Conservation (phyloP, 53 echinoderm and acorn worm species). For the Holothuria leucospilota region DNA sequence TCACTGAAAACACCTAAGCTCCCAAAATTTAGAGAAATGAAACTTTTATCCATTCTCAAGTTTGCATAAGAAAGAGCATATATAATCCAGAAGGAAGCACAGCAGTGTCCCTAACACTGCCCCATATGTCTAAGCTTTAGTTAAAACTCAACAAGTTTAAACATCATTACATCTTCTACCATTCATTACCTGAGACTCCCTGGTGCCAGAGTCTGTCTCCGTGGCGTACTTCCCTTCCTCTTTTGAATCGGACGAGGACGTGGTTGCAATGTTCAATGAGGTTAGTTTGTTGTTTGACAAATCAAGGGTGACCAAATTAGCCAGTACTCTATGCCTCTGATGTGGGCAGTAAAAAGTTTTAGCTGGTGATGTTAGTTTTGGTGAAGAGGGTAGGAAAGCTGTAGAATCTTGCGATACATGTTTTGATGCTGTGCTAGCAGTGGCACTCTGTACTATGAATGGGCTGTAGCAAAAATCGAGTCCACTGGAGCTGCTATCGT, state of each 20-base stretch:
- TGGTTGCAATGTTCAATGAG: constrained; percentile 18
- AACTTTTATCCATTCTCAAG: too few relatives aligned
- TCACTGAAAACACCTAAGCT: too few relatives aligned
- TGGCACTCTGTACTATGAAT: constrained; percentile 38
- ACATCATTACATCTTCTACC: too few relatives aligned
- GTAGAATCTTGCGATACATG: constrained; percentile 30
- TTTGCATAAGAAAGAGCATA: too few relatives aligned
- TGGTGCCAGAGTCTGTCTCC: too few relatives aligned
- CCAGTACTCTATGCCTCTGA: constrained; percentile 81
- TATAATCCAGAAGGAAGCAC: too few relatives aligned
- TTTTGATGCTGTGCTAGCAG: constrained; percentile 10
- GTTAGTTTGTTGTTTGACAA: constrained; percentile 77
- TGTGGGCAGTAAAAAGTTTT: constrained; percentile 58
- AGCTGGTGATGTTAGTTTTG: not conserved
- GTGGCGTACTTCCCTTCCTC: not conserved
- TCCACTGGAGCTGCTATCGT: not conserved
- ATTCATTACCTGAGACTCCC: too few relatives aligned
- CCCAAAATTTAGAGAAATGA: too few relatives aligned
- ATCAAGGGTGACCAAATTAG: constrained; percentile 86
- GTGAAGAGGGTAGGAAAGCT: not conserved
- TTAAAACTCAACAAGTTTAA: too few relatives aligned
- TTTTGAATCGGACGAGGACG: not conserved
- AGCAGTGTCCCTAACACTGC: too few relatives aligned
- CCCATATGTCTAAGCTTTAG: too few relatives aligned
- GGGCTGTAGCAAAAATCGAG: constrained; percentile 60